These are phyloP conservation scores for Scomber colias DNA, from an alignment of 2,113 vertebrate species.

Conservation along the genomic window DNA sequence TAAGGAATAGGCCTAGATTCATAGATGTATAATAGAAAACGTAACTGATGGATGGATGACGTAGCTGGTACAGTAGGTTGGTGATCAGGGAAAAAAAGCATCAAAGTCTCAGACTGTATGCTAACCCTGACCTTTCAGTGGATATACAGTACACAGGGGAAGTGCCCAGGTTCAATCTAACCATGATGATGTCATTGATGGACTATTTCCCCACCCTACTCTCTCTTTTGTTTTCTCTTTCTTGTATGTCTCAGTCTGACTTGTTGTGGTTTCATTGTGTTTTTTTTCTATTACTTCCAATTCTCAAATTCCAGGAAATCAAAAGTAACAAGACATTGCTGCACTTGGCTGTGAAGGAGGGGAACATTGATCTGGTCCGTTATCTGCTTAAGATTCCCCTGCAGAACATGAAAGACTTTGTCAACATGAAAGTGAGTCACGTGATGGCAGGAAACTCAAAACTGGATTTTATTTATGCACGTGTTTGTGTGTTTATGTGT, in stretches of 20 bases:
- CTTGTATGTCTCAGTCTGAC: conserved; percentile 25
- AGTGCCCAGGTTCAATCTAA: conserved; percentile 38
- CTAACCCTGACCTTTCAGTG: conserved; percentile 20
- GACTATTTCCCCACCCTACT: background rate
- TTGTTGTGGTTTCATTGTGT: conserved; percentile 46
- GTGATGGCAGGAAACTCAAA: conserved; percentile 26
- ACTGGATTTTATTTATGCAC: background rate
- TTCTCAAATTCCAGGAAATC: conserved; percentile 86
- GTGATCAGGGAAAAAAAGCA: background rate
- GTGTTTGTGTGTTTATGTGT: background rate
- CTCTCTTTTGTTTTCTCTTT: conserved; percentile 41
- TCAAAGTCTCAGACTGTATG: background rate
- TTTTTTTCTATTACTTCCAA: conserved; percentile 28
- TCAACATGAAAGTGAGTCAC: conserved; percentile 91
- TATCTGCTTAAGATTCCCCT: conserved; percentile 85
- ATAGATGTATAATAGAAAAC: background rate
- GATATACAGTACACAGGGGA: conserved; percentile 12
- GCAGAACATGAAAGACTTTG: conserved; percentile 85
- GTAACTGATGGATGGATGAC: background rate
- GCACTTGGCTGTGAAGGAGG: conserved; percentile 92
- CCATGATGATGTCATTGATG: conserved; percentile 10
- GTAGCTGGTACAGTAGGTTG: background rate
- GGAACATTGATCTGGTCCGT: conserved; percentile 87
- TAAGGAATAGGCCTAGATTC: too few species aligned
- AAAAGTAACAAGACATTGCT: conserved; percentile 93